Conservation (phyloP, 2,113 vertebrate genomes). For the Garra rufa region DNA sequence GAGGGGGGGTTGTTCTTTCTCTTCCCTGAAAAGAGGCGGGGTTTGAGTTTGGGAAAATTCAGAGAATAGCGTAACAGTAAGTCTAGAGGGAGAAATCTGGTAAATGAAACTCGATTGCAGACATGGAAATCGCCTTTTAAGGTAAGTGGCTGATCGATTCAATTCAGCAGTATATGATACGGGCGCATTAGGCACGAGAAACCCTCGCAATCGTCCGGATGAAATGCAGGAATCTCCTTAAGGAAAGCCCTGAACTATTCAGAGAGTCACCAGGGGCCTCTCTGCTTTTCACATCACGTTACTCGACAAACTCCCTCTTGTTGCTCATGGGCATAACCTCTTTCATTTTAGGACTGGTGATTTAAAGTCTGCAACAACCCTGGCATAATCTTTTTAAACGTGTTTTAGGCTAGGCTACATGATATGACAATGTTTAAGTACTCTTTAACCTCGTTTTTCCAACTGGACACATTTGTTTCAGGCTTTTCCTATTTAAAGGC, state of each 20-base stretch:
- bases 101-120: slow-evolving; percentile 15
- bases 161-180: not conserved
- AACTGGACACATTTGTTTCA: not conserved
- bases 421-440: not conserved
- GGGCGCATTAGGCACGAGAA: not conserved
- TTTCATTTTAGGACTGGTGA: not conserved
- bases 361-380: not conserved
- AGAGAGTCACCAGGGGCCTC: slow-evolving; percentile 11
- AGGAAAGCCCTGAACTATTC: slow-evolving; percentile 33
- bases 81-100: slow-evolving; percentile 22
- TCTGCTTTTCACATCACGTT: slow-evolving; percentile 10
- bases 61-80: slow-evolving; percentile 34
- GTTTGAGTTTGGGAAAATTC: slow-evolving; percentile 52
- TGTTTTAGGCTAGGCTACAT: too few species aligned
- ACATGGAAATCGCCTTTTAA: slow-evolving; percentile 54
- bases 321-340: not conserved
- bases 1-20: slow-evolving; percentile 31
- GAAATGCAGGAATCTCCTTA: slow-evolving; percentile 1
- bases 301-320: slow-evolving; percentile 1
- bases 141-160: slow-evolving; percentile 46
- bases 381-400: not conserved
- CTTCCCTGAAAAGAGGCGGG: slow-evolving; percentile 63
- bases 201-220: not conserved
- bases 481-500: not conserved
- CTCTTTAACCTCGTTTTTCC: not conserved